Base-by-base conservation (phyloP, 2,888 invertebrate species). In the Acholoe squamosa region DNA sequence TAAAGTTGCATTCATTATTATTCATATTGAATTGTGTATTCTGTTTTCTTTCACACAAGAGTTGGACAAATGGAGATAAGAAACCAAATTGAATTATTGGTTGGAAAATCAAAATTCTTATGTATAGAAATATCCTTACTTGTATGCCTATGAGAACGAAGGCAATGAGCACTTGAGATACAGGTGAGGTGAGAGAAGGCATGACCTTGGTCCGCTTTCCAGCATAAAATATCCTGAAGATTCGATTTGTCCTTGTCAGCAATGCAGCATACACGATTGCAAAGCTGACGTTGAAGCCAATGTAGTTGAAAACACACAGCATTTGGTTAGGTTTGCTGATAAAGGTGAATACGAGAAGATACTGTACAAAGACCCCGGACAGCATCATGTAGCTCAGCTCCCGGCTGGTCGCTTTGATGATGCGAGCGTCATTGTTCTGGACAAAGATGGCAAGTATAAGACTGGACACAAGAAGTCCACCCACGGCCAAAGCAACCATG, bases 361-460 rank as follows among this genome's bases (percentile, higher is more conserved):
- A 95, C 88, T 94, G 94, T 28, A 93, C 77, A 14, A 93, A 90
- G 22, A 94, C 93, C 3, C 95, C 95, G 0, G 93, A 91, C 43
- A 95, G 92, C 91, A 95, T 94, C 67, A 95, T 91, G 61, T 92
- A 92, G 86, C 93, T 94, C 10, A 95, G 93, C 89, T 95, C 95
- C 10, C 94, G 92, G 91, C 95, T 94, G 3, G 94, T 94, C 5
- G 95, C 94, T 84, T 94, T 94, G 76, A 95, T 95, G 7, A 95
- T 93, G 14, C 94, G 93, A 77, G 94, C 94, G 25, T 93, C 56
- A 86, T 92, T 92, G 92, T 93, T 90, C 7, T 84, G 89, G 31
- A 90, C 56, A 84, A 91, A 92, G 33, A 93, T n/a, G 16, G 92
- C 91, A 31, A 93, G 91, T 16, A 93, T 33, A 16, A 93, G 86